These are phyloP conservation scores for Danaus plexippus DNA, from an alignment of 1,140 invertebrate genomes.

Conservation along the genomic window DNA sequence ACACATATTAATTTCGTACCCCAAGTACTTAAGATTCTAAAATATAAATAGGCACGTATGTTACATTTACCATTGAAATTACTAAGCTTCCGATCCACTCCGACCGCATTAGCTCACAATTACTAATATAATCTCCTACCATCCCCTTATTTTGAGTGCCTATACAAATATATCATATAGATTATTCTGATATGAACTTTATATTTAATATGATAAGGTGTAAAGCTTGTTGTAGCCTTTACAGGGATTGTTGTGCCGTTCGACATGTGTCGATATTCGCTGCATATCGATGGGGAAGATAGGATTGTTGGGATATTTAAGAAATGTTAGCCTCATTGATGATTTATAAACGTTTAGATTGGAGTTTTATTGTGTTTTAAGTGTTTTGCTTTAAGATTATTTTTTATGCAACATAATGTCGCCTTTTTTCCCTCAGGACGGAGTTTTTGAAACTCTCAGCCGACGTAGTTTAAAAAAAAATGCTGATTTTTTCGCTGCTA, in stretches of 20 bases:
- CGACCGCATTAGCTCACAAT: conserved; percentile 56
- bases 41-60: conserved; percentile 18
- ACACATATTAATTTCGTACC: too few relatives aligned
- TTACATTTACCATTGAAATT: conserved; percentile 29
- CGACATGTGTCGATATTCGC: conserved; percentile 63
- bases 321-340: conserved; percentile 15
- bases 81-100: conserved; percentile 38
- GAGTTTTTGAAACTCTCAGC: too few relatives aligned
- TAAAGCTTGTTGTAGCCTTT: not conserved
- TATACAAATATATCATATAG: conserved; percentile 42
- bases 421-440: too few relatives aligned
- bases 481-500: too few relatives aligned
- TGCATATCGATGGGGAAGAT: conserved; percentile 31
- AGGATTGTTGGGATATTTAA: conserved; percentile 31
- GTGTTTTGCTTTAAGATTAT: too few relatives aligned
- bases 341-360: conserved; percentile 5
- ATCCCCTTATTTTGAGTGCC: conserved; percentile 59
- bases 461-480: too few relatives aligned
- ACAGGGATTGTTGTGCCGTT: conserved; percentile 36
- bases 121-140: conserved; percentile 56
- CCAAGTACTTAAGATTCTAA: too few relatives aligned
- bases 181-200: conserved; percentile 25
- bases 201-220: conserved; percentile 16
- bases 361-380: too few relatives aligned
- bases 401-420: too few relatives aligned